Evolutionary conservation across 1,140 invertebrate genomes (phyloP), one percentile per base, ranked within the genome.

Genomic region (Thaumetopoea pityocampa): DNA sequence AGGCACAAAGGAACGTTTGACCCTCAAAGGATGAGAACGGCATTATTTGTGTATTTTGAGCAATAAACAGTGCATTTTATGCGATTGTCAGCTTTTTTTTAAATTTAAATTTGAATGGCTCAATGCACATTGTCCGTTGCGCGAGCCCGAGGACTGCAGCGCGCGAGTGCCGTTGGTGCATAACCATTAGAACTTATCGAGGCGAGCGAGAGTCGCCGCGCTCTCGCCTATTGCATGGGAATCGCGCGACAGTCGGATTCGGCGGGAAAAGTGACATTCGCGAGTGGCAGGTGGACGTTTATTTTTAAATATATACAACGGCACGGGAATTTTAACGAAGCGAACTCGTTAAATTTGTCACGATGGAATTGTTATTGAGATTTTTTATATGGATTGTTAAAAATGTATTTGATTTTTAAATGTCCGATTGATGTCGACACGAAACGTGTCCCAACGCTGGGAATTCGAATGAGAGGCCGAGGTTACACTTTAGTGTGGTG

Each of bases 11-110:
- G 40, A 60, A 78, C 78, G 60, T 78, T 83, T 79, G 76, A 80
- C 73, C 76, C 69, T 69, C 73, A 68, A 69, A 47, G 62, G 59
- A 60, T 58, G 59, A 64, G 73, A 70, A 66, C 59, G 61, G 64
- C 58, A 57, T 58, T 83, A 78, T 83, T 84, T 81, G 79, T 83
- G 73, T 83, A 83, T 79, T 83, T 83, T 81, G 54, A 79, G 79
- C 71, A 81, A 83, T 83, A 83, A 83, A 83, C 79, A 83, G 70
- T 70, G 68, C 68, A 59, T 80, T 83, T 83, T 83, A 83, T 79
- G 74, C 66, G 72, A 77, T 80, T 74, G 69, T 73, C 51, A 70
- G 63, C 47, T 56, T 47, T 60, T 63, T 51, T 46, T 40, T 50
- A 62, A 67, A 81, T 83, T 80, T 68, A 51, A 78, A 81, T 83